Evolutionary conservation across 2,797 vertebrate genomes (phyloP).

Genomic region (Notamacropus eugenii): DNA sequence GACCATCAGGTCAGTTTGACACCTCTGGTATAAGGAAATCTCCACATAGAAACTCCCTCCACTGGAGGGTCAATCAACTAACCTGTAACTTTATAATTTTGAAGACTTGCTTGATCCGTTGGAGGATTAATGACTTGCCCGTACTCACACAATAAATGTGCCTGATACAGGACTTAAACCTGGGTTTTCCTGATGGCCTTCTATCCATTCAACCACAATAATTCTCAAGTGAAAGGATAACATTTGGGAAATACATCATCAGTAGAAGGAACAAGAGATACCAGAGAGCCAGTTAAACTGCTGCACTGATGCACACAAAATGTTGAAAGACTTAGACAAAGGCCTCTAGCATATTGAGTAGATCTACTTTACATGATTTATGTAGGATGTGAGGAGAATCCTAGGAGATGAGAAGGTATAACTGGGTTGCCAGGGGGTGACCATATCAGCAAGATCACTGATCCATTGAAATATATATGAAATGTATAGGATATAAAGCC

Average conservation of each 20-base stretch:
- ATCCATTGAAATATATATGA: not conserved
- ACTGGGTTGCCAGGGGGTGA: not conserved
- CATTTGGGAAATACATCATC: not conserved
- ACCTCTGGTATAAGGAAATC: not conserved
- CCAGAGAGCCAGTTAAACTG: not conserved
- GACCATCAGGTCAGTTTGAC: not conserved
- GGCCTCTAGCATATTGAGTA: not conserved
- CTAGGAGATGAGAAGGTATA: not conserved
- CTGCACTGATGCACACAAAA: not conserved
- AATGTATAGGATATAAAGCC: not conserved
- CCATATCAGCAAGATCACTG: not conserved
- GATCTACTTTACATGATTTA: not conserved
- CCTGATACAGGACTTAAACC: not conserved
- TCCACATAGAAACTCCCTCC: not conserved
- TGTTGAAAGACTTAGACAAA: not conserved
- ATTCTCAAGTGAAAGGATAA: not conserved
- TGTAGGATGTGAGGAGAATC: not conserved
- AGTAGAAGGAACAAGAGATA: not conserved
- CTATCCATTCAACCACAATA: not conserved
- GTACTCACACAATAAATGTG: not conserved
- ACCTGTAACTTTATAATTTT: not conserved
- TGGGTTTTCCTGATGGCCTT: not conserved
- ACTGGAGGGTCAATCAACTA: not conserved
- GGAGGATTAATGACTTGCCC: not conserved
- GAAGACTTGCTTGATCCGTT: not conserved